These are phyloP conservation scores for Neoascia interrupta DNA, from an alignment of 2,888 invertebrate genomes.

Conservation along the genomic window DNA sequence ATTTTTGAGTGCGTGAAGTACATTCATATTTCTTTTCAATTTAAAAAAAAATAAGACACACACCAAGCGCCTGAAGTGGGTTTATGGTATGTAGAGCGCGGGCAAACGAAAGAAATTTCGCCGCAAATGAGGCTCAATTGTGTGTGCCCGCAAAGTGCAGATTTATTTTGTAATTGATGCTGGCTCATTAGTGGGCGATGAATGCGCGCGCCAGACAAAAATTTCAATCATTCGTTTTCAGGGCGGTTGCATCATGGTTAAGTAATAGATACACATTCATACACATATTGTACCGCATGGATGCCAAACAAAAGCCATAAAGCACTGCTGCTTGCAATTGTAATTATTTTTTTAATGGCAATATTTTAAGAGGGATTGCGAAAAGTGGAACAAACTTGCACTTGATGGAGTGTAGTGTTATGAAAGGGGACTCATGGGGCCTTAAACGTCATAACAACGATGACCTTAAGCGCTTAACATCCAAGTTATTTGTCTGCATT, in stretches of 20 bases:
- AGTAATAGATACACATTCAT: slow-evolving; percentile 36
- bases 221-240: slow-evolving; percentile 21
- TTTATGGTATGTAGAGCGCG: not conserved
- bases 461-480: too few relatives aligned
- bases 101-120: slow-evolving; percentile 33
- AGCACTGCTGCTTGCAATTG: slow-evolving; percentile 14
- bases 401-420: slow-evolving; percentile 2
- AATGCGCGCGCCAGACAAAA: slow-evolving; percentile 31
- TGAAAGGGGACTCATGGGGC: too few relatives aligned
- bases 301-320: not conserved
- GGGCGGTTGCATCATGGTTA: slow-evolving; percentile 53
- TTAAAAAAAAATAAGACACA: not conserved
- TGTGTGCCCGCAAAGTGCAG: slow-evolving; percentile 39
- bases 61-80: not conserved
- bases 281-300: too few relatives aligned
- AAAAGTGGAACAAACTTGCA: slow-evolving; percentile 39
- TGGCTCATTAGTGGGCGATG: slow-evolving; percentile 47
- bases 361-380: slow-evolving; percentile 7
- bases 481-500: too few relatives aligned
- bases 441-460: too few relatives aligned
- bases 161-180: slow-evolving; percentile 42
- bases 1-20: slow-evolving; percentile 37
- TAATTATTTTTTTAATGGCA: slow-evolving; percentile 7
- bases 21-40: slow-evolving; percentile 28
- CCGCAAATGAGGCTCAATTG: slow-evolving; percentile 44